phyloP scores from a whole-genome alignment of 2,113 vertebrate species.

The Drymodes brunneopygia region DNA sequence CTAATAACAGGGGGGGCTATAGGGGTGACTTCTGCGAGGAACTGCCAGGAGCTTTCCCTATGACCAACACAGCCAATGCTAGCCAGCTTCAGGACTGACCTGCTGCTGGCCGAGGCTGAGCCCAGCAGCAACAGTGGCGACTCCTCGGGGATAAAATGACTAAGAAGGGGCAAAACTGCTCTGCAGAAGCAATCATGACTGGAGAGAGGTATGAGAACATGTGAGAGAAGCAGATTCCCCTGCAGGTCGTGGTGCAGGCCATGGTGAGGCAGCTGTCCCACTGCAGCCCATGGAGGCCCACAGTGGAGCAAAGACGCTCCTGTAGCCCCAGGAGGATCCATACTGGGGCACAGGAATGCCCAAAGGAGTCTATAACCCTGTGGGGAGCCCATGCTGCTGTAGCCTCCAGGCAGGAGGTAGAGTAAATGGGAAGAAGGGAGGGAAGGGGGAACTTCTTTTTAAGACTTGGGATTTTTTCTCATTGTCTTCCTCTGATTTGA shows the following conservation, averaged over 20 bases:
- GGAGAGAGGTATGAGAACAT: background rate
- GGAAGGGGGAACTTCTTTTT: background rate
- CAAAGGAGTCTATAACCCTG: background rate
- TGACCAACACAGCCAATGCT: too few species aligned
- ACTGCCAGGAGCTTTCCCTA: background rate
- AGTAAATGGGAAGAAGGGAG: background rate
- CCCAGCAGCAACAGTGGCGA: background rate
- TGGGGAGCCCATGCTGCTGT: background rate
- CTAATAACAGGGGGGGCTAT: background rate
- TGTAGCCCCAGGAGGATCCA: fast-evolving
- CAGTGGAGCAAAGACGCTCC: background rate
- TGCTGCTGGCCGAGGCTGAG: fast-evolving
- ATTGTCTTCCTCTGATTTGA: background rate
- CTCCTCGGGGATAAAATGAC: background rate
- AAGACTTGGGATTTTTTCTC: background rate
- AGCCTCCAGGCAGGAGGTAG: background rate
- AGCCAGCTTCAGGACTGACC: background rate
- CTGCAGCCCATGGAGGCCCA: background rate
- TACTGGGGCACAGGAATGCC: background rate
- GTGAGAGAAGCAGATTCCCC: background rate
- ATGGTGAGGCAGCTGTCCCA: background rate
- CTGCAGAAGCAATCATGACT: background rate
- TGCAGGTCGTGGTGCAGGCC: fast-evolving
- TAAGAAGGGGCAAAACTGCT: background rate
- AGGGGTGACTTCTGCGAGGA: background rate